Percentiles rank a stretch among this genome's conserved stretches.
phyloP scores from a whole-genome alignment of 2,888 invertebrate species.

The Andrena hattorfiana region DNA sequence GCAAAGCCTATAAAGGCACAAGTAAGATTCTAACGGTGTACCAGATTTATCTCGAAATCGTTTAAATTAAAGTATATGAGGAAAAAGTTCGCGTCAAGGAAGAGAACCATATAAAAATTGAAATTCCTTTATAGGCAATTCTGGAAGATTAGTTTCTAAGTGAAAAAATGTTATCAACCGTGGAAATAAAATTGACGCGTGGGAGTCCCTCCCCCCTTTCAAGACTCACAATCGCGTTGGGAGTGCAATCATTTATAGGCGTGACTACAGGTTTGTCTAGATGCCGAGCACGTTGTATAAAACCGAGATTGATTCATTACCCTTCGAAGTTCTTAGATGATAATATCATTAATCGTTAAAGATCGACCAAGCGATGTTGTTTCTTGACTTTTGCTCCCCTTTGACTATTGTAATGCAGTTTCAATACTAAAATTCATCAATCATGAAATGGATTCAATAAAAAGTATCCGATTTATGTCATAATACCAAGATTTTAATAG shows the following conservation, averaged over 20 bases:
- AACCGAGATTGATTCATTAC: constrained; percentile 44
- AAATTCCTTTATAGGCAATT: constrained; percentile 41
- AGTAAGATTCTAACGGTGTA: background rate
- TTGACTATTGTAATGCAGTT: background rate
- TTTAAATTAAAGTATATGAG: background rate
- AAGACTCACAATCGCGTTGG: constrained; percentile 32
- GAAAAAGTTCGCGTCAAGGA: background rate
- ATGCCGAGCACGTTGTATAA: constrained; percentile 32
- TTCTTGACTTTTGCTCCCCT: background rate
- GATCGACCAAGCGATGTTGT: constrained; percentile 14
- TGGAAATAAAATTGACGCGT: constrained; percentile 53
- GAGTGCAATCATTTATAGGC: constrained; percentile 36
- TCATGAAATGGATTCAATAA: background rate
- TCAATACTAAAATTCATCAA: background rate
- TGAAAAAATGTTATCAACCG: constrained; percentile 44
- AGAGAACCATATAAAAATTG: constrained; percentile 25
- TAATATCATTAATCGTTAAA: constrained; percentile 46
- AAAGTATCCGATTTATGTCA: too few relatives aligned
- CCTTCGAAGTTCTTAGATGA: constrained; percentile 29
- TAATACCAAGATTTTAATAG: too few relatives aligned
- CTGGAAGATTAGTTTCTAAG: constrained; percentile 23
- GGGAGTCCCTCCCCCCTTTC: constrained; percentile 48
- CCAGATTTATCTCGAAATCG: background rate
- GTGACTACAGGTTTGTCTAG: constrained; percentile 55
- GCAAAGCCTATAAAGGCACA: background rate